These are phyloP conservation scores for Tuberolachnus salignus DNA, from an alignment of 2,888 invertebrate species.

Conservation along the genomic window DNA sequence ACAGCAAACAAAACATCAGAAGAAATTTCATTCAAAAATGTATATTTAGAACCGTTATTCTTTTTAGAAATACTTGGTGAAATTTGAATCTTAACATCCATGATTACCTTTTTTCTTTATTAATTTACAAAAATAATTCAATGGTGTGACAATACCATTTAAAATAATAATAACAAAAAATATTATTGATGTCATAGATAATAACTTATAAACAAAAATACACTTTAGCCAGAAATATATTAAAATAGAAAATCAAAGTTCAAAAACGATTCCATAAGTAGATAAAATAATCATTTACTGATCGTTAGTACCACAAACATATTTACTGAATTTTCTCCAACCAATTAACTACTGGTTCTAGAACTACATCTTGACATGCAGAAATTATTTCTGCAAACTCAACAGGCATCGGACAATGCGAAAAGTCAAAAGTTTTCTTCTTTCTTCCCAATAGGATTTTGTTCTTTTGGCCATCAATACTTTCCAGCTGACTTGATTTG, in stretches of 20 bases:
- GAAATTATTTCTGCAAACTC: constrained; percentile 74
- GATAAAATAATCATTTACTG: neutral
- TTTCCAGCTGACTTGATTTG: constrained; percentile 79
- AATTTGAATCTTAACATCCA: neutral
- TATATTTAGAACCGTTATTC: neutral
- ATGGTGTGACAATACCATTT: neutral
- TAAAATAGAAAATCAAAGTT: neutral
- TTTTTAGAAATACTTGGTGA: neutral
- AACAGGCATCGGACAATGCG: constrained; percentile 73
- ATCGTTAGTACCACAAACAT: neutral
- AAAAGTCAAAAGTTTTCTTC: constrained; percentile 84
- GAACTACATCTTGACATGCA: constrained; percentile 67
- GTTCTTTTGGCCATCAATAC: constrained; percentile 72
- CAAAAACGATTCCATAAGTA: constrained; percentile 1
- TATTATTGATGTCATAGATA: neutral
- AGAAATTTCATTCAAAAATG: too few relatives aligned
- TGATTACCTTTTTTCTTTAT: neutral
- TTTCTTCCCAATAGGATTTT: constrained; percentile 73
- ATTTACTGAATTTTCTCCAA: constrained; percentile 64
- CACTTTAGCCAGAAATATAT: neutral
- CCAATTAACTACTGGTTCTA: constrained; percentile 75
- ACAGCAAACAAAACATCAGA: neutral
- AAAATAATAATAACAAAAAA: constrained; percentile 2
- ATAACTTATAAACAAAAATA: neutral
- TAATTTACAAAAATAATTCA: neutral